These are phyloP conservation scores for Chelonoidis abingdonii DNA, from an alignment of 2,113 vertebrate species.

Conservation along the genomic window DNA sequence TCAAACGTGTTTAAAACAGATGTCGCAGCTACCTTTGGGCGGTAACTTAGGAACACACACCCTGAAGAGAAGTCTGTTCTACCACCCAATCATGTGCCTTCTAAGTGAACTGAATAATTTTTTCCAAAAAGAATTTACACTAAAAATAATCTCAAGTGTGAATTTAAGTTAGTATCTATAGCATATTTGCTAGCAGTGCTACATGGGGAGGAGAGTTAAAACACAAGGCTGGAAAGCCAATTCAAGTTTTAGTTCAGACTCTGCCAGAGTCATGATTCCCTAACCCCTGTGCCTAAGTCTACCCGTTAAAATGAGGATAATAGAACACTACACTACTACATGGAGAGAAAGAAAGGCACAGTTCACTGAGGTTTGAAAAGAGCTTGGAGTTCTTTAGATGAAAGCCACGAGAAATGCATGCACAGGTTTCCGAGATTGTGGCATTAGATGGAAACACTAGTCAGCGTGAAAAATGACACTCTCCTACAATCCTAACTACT, in stretches of 20 bases:
- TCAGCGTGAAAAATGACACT: background rate
- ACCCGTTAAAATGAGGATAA: background rate
- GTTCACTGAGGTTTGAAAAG: background rate
- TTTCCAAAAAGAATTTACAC: background rate
- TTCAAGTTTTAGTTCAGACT: conserved; percentile 12
- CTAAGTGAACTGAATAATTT: conserved; percentile 41
- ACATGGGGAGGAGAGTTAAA: background rate
- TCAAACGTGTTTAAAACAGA: conserved; percentile 31
- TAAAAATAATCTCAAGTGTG: background rate
- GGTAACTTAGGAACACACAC: conserved; percentile 49
- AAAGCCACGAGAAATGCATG: background rate
- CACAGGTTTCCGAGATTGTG: background rate
- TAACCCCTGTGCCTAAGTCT: background rate
- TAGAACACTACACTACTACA: background rate
- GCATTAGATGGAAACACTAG: background rate
- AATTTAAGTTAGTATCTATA: background rate
- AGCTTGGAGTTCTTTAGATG: background rate
- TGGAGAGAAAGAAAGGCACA: background rate
- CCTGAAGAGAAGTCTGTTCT: conserved; percentile 44
- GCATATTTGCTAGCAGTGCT: background rate
- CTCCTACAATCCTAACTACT: background rate
- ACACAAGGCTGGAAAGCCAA: background rate
- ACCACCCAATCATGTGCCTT: background rate
- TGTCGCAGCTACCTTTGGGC: conserved; percentile 29
- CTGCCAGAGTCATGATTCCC: background rate